Conservation (phyloP, 1,140 invertebrate genomes). For the Caerostris extrusa region DNA sequence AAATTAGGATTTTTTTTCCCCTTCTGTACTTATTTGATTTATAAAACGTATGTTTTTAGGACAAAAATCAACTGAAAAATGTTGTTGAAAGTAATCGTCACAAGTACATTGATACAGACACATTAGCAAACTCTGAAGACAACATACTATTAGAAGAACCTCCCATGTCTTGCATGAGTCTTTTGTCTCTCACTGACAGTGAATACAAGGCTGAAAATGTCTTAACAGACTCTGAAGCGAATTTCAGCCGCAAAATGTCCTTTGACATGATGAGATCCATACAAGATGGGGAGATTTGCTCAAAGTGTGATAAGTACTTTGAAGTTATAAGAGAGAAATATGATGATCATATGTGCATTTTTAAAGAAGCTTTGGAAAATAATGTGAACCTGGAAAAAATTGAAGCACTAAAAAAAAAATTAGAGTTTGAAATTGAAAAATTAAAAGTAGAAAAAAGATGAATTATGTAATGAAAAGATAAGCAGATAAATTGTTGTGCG, state of each 20-base stretch:
- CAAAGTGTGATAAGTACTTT: slow-evolving; percentile 42
- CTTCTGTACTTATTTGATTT: no score
- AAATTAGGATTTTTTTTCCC: no score
- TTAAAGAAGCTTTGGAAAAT: slow-evolving; percentile 61
- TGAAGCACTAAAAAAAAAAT: slow-evolving; percentile 2
- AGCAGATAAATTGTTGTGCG: slow-evolving; percentile 44
- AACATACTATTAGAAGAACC: slow-evolving; percentile 61
- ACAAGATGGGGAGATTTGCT: slow-evolving; percentile 49
- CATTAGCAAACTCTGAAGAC: slow-evolving; percentile 52
- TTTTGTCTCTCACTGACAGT: slow-evolving; percentile 68
- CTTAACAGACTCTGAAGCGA: slow-evolving; percentile 61
- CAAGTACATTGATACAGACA: slow-evolving; percentile 50
- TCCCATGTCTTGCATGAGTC: slow-evolving; percentile 67
- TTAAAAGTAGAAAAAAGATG: slow-evolving; percentile 31
- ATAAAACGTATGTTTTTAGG: slow-evolving; percentile 2
- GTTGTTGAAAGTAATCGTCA: not conserved
- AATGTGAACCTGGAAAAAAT: slow-evolving; percentile 22
- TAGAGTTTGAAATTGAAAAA: slow-evolving; percentile 38
- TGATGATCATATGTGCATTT: slow-evolving; percentile 37
- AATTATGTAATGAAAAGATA: not conserved
- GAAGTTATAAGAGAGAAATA: slow-evolving; percentile 62
- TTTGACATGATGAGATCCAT: slow-evolving; percentile 35
- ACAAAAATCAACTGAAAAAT: not conserved
- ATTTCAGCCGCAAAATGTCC: slow-evolving; percentile 56
- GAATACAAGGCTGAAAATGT: slow-evolving; percentile 51